Base-by-base conservation (phyloP, 2,113 vertebrate genomes). In the Seriola aureovittata region DNA sequence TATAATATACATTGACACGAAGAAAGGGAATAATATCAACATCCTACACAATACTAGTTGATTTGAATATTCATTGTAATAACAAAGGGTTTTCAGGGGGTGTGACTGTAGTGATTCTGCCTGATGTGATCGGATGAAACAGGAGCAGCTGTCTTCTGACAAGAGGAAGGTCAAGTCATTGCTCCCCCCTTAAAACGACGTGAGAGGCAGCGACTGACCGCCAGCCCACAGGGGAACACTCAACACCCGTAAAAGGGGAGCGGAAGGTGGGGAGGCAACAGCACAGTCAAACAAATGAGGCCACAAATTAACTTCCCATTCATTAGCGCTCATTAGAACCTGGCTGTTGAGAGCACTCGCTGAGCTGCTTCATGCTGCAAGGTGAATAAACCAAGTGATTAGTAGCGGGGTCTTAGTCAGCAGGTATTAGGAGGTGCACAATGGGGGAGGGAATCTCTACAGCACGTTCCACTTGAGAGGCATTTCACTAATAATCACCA, bases 291-390 rank as follows among this genome's bases (percentile, higher is more conserved):
- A 88, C 66, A 80, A 89, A 89, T 17, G 75, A 79, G 77, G 68
- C 68, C 62, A 66, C 68, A 65, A 87, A 91, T 91, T 86, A 91
- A 78, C 81, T 83, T 86, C 78, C 75, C 85, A 80, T 81, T 94
- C 82, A 90, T 90, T 90, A 93, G 58, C 63, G 73, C 74, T 91
- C 87, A 93, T 94, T 90, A 94, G 92, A 62, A 87, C 64, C 83
- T 67, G 77, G 16, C 66, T 65, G 69, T 78, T 38, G 23, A 86
- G 86, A 81, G 90, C 82, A 82, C 87, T 88, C 14, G 57, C 67
- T 83, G 90, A 64, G 84, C 72, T 66, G 81, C 62, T 67, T 57
- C 65, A 86, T 4, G 70, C 78, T 68, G 83, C 29, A 76, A 64
- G 68, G 85, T 58, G 82, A 87, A 89, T 89, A 84, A 91, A 90